Base-by-base conservation (phyloP, 1,140 invertebrate species). In the Pectinophora gossypiella region DNA sequence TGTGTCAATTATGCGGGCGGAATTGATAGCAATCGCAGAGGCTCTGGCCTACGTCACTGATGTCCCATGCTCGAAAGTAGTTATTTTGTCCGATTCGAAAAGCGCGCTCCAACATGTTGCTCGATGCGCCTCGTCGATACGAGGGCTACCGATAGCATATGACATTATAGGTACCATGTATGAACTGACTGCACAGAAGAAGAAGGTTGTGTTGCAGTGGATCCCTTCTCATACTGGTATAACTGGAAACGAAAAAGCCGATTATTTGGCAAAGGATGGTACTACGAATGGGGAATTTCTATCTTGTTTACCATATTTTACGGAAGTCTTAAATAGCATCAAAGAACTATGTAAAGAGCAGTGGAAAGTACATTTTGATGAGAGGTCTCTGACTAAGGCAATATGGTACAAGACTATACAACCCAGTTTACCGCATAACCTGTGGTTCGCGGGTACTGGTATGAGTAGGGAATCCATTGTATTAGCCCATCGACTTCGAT, bases 141-240 rank as follows among this genome's bases (percentile, higher is more conserved):
- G 22, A 22, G 45, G 45, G n/a, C 4, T 22, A 22, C 20, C 45
- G n/a, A 32, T 47, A 23, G 20, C 45, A 5, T 47, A 47, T 27
- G 15, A 13, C 3, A 16, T 27, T 5, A 3, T 47, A 3, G 15
- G 15, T 12, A 3, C n/a, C 6, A 27, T 47, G 5, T 5, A 21
- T 12, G 18, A 27, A 27, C n/a, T 47, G 7, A 22, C 19, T 5
- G 13, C 9, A 12, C 4, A 15, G 9, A 32, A 32, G 21, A 13
- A 18, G n/a, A 27, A 22, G 5, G 15, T 47, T 13, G 15, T 32
- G 3, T 3, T 47, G 5, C 45, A 47, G 15, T 47, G 45, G 45
- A 47, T 47, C 23, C 45, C 45, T 3, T 47, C 45, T 10, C 45
- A 47, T 27, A 15, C 23, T 4, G 45, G 45, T 27, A 47, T 47